Percentiles rank a stretch among this genome's conserved stretches.
Conservation (phyloP, 2,797 vertebrate species). For the Clarias pachynema region DNA sequence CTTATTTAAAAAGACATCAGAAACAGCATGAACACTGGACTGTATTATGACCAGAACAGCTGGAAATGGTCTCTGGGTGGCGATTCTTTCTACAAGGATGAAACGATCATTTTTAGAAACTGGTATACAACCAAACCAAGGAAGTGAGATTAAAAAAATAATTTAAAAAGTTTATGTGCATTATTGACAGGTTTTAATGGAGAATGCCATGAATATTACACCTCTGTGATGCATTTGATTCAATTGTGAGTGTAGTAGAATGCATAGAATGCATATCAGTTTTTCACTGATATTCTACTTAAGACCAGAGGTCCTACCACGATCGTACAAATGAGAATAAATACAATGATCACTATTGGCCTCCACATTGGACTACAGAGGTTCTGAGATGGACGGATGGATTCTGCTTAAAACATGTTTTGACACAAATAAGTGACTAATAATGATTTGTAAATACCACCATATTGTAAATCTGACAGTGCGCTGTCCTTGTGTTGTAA, state of each 20-base stretch:
- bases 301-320: too few relatives aligned
- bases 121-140: conserved; percentile 7
- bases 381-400: too few relatives aligned
- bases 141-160: background rate
- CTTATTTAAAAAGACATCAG: conserved; percentile 3
- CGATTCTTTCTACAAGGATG: background rate
- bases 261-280: too few relatives aligned
- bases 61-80: conserved; percentile 50
- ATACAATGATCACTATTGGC: too few relatives aligned
- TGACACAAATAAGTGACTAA: too few relatives aligned
- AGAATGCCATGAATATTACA: accelerated
- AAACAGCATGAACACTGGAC: conserved; percentile 43
- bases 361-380: too few relatives aligned
- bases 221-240: conserved; percentile 3
- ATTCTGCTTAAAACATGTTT: too few relatives aligned
- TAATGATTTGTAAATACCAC: too few relatives aligned
- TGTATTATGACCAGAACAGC: conserved; percentile 38
- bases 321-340: too few relatives aligned
- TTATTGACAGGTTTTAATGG: background rate
- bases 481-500: too few relatives aligned
- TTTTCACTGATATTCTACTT: too few relatives aligned
- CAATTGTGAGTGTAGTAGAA: conserved; percentile 25
- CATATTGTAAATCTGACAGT: too few relatives aligned
- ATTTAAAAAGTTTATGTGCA: background rate
- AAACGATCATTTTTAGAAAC: conserved; percentile 1